These are phyloP conservation scores for Phorcus lineatus DNA, from an alignment of 2,888 invertebrate species.

Conservation along the genomic window DNA sequence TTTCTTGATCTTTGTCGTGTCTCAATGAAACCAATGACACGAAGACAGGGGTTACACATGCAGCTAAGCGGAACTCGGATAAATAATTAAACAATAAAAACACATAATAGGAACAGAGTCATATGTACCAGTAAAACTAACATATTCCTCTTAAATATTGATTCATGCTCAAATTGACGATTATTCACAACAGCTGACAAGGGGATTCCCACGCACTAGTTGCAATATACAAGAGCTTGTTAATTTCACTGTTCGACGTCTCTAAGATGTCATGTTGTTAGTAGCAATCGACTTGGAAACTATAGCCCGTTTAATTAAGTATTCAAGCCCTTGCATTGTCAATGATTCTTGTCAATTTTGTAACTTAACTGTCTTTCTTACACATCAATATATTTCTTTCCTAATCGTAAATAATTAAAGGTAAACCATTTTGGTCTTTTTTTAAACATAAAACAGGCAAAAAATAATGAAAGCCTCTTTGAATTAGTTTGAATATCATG, in stretches of 20 bases:
- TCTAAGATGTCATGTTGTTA: no score
- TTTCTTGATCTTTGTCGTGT: background rate
- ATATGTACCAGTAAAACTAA: background rate
- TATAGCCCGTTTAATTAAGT: no score
- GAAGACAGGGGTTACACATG: background rate
- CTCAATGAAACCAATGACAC: background rate
- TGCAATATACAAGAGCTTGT: background rate
- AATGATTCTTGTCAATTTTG: no score
- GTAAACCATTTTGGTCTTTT: no score
- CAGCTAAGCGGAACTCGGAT: background rate
- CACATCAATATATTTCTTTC: no score
- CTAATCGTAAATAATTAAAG: no score
- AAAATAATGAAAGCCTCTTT: no score
- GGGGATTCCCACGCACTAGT: background rate
- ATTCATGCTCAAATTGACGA: background rate
- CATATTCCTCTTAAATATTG: background rate
- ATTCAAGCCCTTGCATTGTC: no score
- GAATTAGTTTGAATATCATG: no score
- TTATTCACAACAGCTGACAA: background rate
- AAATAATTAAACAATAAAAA: conserved; percentile 11
- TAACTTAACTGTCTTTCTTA: no score
- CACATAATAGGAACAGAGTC: background rate
- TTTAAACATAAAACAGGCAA: no score
- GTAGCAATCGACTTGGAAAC: no score
- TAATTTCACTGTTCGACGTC: background rate